Base-by-base conservation (phyloP, 2,797 vertebrate species). In the Apogon talboti region DNA sequence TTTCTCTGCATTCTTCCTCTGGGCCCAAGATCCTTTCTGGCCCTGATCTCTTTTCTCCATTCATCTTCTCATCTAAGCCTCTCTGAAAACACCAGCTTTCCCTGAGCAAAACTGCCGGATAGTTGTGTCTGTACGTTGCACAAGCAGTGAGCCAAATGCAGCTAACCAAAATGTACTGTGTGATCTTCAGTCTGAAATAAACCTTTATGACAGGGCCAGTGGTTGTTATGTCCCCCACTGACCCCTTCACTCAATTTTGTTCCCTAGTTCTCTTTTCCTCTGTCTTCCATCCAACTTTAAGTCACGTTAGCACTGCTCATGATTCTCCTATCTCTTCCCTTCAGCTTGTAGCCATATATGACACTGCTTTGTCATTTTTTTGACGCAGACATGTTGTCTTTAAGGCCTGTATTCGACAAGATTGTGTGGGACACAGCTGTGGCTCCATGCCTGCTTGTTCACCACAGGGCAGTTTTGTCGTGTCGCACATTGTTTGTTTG, bases 351-450 rank as follows among this genome's bases (percentile, higher is more conserved):
- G 78, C 80, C 75, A 71, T 53, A 54, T 44, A 57, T 79, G 79
- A 82, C 81, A 81, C 70, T 54, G 51, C 78, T 74, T 76, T 82
- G 75, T 86, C 81, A 84, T 79, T 79, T 84, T 50, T 84, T 73
- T 81, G 83, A 89, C 81, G 38, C 15, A 35, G 83, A 79, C 72
- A 53, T 75, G 83, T 87, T 81, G 81, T 85, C 75, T 85, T 66
- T 40, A 56, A 82, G 81, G 83, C 82, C 71, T 77, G 64, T 43
- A 28, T 85, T 83, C 21, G 53, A 63, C 50, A 47, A 53, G 69
- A 70, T 63, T 1, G 66, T 56, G 71, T 48, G 79, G 86, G 79
- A 73, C 86, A 15, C 89, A 91, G 91, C 87, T 91, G 91, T 66
- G 86, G 71, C 78, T 74, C 56, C 0, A 6, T 54, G 74, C 75